Evolutionary conservation across 2,113 vertebrate species (phyloP), one percentile per base, ranked within the genome.

Genomic region (Cynopterus brachyotis): DNA sequence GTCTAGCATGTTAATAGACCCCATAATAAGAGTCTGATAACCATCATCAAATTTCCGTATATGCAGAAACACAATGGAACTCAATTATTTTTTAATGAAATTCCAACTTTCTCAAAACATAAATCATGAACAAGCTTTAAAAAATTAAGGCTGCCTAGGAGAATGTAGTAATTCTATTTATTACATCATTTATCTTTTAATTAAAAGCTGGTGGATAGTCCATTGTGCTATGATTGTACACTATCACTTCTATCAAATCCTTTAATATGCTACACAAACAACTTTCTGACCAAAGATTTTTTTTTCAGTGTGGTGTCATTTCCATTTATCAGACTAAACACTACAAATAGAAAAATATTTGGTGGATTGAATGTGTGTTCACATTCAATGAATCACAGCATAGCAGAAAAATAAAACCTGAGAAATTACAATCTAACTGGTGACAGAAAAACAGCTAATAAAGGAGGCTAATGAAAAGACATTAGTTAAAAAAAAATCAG

Each of bases 81-180:
- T 57, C 42, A 90, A 78, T 78, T 90, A 94, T 55, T 95, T 96
- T 97, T 97, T 64, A 94, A 91, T 91, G 42, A 90, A 88, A 89
- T 95, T 69, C 20, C 28, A 26, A 78, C 12, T 93, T 94, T 94
- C 53, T 85, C 13, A 92, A 94, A 78, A 57, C 60, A 89, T 88
- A 89, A 78, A 93, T 97, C 94, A 94, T 85, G 35, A 82, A 76
- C 45, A 95, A 95, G 40, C 40, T 79, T 84, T 45, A 35, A 85
- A 87, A 93, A 94, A 47, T 84, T 53, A 81, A 86, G 32, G 13
- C 1, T 95, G 72, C 35, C 32, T 79, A 88, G 47, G 76, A 80
- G 82, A 78, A 32, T 82, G 35, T 96, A 79, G 81, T 35, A 86
- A 2, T 73, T 93, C 64, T 80, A n/a, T 93, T 79, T 92, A 60